These are phyloP conservation scores for Campoplex nolae DNA, from an alignment of 2,888 invertebrate genomes.

Conservation along the genomic window DNA sequence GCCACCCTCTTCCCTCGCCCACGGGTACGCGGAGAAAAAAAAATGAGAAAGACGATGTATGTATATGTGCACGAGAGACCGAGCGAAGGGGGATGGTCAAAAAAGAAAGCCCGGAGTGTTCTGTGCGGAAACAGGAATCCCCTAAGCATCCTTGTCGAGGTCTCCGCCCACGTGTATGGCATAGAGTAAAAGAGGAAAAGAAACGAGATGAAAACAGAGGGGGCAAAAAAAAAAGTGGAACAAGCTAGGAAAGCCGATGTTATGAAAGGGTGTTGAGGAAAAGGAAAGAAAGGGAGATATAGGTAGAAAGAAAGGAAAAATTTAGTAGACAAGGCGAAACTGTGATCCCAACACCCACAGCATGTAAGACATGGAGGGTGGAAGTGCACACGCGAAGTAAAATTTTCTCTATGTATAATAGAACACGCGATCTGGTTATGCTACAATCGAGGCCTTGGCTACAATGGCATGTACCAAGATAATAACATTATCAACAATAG, in stretches of 20 bases:
- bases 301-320: not conserved
- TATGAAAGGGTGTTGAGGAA: constrained; percentile 11
- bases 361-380: constrained; percentile 1
- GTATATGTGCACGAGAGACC: not conserved
- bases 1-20: constrained; percentile 63
- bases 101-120: constrained; percentile 62
- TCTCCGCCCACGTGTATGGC: constrained; percentile 49
- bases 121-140: constrained; percentile 75
- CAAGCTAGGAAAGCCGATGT: constrained; percentile 41
- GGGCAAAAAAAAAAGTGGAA: constrained; percentile 4
- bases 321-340: constrained; percentile 3
- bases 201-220: constrained; percentile 20
- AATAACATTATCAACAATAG: not conserved
- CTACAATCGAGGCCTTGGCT: not conserved
- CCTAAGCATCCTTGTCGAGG: constrained; percentile 84
- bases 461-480: not conserved
- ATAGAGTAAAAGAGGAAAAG: constrained; percentile 34
- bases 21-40: constrained; percentile 30
- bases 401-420: not conserved
- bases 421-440: constrained; percentile 4
- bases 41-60: constrained; percentile 39
- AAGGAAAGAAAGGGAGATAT: not conserved
- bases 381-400: constrained; percentile 16
- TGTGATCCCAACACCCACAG: constrained; percentile 6
- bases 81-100: constrained; percentile 33